Evolutionary conservation across 2,113 vertebrate genomes (phyloP).

Genomic region (Calyptomena viridis): DNA sequence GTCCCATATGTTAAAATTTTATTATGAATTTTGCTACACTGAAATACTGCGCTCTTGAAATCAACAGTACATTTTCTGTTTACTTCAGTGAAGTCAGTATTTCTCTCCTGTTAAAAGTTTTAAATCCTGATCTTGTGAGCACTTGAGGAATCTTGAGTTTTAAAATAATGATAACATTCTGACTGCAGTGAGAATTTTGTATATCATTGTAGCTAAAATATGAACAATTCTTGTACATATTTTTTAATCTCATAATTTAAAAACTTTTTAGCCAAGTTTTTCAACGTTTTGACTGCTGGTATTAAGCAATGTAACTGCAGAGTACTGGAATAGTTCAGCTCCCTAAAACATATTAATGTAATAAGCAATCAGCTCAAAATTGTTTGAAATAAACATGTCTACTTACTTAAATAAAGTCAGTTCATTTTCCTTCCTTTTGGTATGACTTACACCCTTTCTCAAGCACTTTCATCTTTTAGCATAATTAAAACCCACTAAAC

Average conservation of each 20-base stretch:
- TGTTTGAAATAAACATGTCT: conserved; percentile 28
- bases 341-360: background rate
- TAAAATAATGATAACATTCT: background rate
- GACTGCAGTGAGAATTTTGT: background rate
- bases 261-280: conserved; percentile 1
- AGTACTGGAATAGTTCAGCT: background rate
- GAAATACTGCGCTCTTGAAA: background rate
- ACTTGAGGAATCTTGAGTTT: background rate
- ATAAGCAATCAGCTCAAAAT: conserved; percentile 17
- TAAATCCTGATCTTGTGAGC: background rate
- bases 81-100: background rate
- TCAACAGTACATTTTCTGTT: background rate
- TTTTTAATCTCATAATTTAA: background rate
- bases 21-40: background rate
- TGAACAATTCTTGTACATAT: background rate
- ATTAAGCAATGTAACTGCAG: background rate
- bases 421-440: conserved; percentile 9
- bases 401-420: conserved; percentile 5
- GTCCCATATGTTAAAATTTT: background rate
- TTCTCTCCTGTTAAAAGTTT: background rate
- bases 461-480: background rate
- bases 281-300: background rate
- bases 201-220: background rate
- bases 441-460: background rate
- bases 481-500: conserved; percentile 57